A percentile compares a stretch with the other conserved stretches of the same genome.
These are phyloP conservation scores for Ridgeia piscesae DNA, from an alignment of 1,140 invertebrate species.

Conservation along the genomic window DNA sequence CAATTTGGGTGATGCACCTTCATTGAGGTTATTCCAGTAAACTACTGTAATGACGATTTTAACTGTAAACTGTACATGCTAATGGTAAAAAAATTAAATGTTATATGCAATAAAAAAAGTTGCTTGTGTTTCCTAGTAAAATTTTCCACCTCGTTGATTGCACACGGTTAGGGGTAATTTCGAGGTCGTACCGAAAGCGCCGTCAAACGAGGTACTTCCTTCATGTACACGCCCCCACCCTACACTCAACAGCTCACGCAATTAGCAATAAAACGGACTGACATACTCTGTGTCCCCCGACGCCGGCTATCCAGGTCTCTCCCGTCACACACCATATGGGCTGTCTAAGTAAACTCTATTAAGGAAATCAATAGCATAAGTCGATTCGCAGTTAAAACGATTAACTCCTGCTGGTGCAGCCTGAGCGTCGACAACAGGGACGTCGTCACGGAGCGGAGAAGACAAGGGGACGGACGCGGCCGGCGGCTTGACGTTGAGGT, in stretches of 20 bases:
- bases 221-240: not conserved
- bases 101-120: too few relatives aligned
- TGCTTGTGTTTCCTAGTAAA: too few relatives aligned
- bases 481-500: not conserved
- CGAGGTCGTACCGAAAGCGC: not conserved
- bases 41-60: too few relatives aligned
- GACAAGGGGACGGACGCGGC: not conserved
- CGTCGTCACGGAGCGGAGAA: not conserved
- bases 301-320: not conserved
- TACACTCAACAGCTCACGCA: not conserved
- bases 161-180: too few relatives aligned
- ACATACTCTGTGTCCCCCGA: not conserved
- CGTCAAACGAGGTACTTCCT: not conserved
- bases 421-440: not conserved
- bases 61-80: too few relatives aligned
- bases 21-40: too few relatives aligned
- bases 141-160: too few relatives aligned
- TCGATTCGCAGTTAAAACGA: not conserved
- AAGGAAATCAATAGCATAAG: slow-evolving; percentile 6
- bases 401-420: not conserved
- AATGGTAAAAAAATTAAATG: too few relatives aligned
- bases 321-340: not conserved
- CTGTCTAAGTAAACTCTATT: not conserved
- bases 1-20: too few relatives aligned
- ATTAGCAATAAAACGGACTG: not conserved